phyloP scores from a whole-genome alignment of 2,113 vertebrate genomes.

The Pontoporia blainvillei region DNA sequence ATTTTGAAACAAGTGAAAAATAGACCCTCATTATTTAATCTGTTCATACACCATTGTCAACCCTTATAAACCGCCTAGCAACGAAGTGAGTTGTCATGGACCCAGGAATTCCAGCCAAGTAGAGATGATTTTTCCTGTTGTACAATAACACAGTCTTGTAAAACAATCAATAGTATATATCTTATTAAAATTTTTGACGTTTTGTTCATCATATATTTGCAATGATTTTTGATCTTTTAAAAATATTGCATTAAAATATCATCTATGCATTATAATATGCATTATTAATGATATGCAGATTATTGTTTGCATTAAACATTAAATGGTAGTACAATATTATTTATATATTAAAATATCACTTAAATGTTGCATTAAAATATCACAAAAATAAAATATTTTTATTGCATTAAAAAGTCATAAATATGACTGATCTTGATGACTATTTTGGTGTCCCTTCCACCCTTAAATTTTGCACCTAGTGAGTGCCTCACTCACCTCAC shows the following conservation, averaged over 20 bases:
- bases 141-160: not conserved
- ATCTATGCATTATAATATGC: not conserved
- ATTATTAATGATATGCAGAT: not conserved
- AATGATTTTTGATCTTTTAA: not conserved
- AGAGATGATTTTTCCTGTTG: not conserved
- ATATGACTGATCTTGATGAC: not conserved
- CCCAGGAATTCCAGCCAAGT: not conserved
- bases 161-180: not conserved
- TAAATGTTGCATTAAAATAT: not conserved
- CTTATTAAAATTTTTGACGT: not conserved
- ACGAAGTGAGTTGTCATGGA: not conserved
- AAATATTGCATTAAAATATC: not conserved
- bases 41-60: not conserved
- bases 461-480: not conserved
- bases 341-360: not conserved
- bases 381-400: not conserved
- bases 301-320: not conserved
- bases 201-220: not conserved
- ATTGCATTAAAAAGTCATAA: not conserved
- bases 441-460: not conserved
- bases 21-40: not conserved
- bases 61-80: not conserved
- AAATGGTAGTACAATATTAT: not conserved
- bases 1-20: constrained; percentile 21
- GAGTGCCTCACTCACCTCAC: not conserved